Evolutionary conservation across 2,797 vertebrate genomes (phyloP).

Genomic region (Kryptolebias ocellatus): DNA sequence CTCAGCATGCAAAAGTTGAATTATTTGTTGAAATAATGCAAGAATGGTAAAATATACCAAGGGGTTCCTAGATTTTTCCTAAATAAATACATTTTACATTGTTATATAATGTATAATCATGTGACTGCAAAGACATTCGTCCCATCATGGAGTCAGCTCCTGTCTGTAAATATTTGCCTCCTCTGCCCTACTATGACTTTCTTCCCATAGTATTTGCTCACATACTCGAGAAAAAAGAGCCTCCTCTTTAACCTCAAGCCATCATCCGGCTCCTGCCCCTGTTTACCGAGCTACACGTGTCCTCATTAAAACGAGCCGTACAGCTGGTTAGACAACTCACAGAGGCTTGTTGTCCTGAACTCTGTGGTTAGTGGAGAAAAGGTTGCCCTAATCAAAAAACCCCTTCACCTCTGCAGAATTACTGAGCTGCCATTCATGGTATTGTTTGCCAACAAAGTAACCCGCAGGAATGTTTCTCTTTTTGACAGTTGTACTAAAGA

Average conservation of each 20-base stretch:
- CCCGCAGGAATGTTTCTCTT: not conserved
- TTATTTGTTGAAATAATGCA: slow-evolving; percentile 16
- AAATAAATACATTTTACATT: not conserved
- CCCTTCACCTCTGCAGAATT: slow-evolving; percentile 13
- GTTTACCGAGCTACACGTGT: slow-evolving; percentile 60
- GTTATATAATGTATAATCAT: not conserved
- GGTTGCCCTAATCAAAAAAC: slow-evolving; percentile 41
- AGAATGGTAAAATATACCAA: not conserved
- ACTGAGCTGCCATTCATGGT: slow-evolving; percentile 7
- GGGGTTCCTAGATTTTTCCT: not conserved
- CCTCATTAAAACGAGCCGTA: slow-evolving; percentile 64
- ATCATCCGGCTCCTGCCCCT: slow-evolving; percentile 54
- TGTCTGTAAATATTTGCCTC: slow-evolving; percentile 57
- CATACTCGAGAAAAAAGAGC: slow-evolving; percentile 21
- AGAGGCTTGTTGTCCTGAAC: slow-evolving; percentile 47
- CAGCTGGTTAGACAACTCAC: slow-evolving; percentile 51
- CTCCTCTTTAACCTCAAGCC: slow-evolving; percentile 32
- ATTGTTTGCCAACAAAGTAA: slow-evolving; percentile 2
- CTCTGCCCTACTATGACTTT: slow-evolving; percentile 19
- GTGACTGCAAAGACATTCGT: slow-evolving; percentile 16
- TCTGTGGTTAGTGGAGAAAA: slow-evolving; percentile 50
- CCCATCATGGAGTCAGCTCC: slow-evolving; percentile 6
- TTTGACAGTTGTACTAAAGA: not conserved
- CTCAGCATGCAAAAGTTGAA: not conserved
- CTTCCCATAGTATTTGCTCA: slow-evolving; percentile 47